These are phyloP conservation scores for Lepidothrix coronata DNA, from an alignment of 2,113 vertebrate species.

Conservation along the genomic window DNA sequence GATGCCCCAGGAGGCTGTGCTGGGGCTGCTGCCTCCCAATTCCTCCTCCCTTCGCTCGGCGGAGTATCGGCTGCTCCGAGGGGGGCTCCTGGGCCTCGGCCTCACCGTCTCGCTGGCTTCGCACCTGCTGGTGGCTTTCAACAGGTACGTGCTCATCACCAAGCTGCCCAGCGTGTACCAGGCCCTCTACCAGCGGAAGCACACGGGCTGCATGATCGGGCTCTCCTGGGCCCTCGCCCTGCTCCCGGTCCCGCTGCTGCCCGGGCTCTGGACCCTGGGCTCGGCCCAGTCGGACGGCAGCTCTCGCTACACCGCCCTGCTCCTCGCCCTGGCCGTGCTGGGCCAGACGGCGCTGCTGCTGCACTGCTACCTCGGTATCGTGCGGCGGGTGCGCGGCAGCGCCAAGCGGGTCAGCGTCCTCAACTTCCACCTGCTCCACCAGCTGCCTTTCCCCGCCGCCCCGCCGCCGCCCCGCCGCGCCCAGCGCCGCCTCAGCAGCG, in stretches of 20 bases:
- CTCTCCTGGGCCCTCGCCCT: slow-evolving; percentile 81
- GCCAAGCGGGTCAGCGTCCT: slow-evolving; percentile 87
- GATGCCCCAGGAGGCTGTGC: slow-evolving; percentile 87
- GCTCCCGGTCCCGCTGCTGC: slow-evolving; percentile 75
- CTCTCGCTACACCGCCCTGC: slow-evolving; percentile 73
- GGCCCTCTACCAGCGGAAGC: slow-evolving; percentile 81
- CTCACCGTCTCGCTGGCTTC: slow-evolving; percentile 85
- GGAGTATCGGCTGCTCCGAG: slow-evolving; percentile 76
- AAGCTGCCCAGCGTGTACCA: slow-evolving; percentile 84
- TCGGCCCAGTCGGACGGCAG: slow-evolving; percentile 38
- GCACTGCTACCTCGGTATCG: slow-evolving; percentile 86
- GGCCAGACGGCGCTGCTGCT: slow-evolving; percentile 81
- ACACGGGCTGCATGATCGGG: slow-evolving; percentile 82
- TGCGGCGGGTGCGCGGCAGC: slow-evolving; percentile 83
- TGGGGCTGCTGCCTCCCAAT: slow-evolving; percentile 75
- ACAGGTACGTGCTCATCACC: slow-evolving; percentile 87
- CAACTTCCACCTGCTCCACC: slow-evolving; percentile 86
- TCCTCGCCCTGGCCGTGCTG: slow-evolving; percentile 79
- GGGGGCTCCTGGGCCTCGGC: slow-evolving; percentile 80
- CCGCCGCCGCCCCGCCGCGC: slow-evolving; percentile 71
- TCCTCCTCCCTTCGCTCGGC: slow-evolving; percentile 51
- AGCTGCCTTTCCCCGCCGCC: slow-evolving; percentile 79
- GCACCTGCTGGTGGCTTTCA: slow-evolving; percentile 87
- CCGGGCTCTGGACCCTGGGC: slow-evolving; percentile 70
- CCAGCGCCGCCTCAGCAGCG: slow-evolving; percentile 82